These are phyloP conservation scores for Abrostola triplasia DNA, from an alignment of 2,888 invertebrate species.

Conservation along the genomic window DNA sequence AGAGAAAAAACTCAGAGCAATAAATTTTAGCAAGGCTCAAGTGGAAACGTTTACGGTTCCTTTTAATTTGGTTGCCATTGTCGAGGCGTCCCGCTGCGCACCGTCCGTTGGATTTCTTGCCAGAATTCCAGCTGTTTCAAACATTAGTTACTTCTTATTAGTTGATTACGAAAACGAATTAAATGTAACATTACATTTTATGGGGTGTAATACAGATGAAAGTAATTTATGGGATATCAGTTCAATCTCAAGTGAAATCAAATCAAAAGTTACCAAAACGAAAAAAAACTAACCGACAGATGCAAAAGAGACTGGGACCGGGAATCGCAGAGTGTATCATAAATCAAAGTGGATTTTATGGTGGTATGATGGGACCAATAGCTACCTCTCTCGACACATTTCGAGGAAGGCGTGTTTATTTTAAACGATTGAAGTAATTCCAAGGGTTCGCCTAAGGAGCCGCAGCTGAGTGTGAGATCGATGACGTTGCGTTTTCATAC, in stretches of 20 bases:
- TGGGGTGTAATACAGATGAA: constrained; percentile 16
- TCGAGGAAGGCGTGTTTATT: constrained; percentile 81
- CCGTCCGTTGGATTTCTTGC: constrained; percentile 82
- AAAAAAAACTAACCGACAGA: constrained; percentile 65
- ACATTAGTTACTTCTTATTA: constrained; percentile 85
- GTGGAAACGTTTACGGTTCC: constrained; percentile 87
- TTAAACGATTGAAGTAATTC: constrained; percentile 81
- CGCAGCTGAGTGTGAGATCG: constrained; percentile 73
- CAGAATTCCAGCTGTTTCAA: constrained; percentile 85
- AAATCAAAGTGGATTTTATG: constrained; percentile 77
- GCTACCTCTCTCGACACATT: constrained; percentile 71
- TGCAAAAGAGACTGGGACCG: constrained; percentile 60
- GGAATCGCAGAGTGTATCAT: constrained; percentile 67
- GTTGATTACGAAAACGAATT: constrained; percentile 81
- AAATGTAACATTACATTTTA: constrained; percentile 68
- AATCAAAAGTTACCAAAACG: constrained; percentile 26
- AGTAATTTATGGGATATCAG: constrained; percentile 34
- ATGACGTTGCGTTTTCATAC: constrained; percentile 81
- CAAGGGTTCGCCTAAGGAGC: constrained; percentile 68
- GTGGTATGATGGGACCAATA: constrained; percentile 67
- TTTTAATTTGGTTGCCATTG: constrained; percentile 88
- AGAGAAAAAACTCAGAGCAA: constrained; percentile 83
- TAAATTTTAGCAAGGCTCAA: constrained; percentile 87
- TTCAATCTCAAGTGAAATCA: constrained; percentile 15
- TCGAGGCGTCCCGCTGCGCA: constrained; percentile 84